phyloP scores from a whole-genome alignment of 2,888 invertebrate species.

The Dilophus febrilis region DNA sequence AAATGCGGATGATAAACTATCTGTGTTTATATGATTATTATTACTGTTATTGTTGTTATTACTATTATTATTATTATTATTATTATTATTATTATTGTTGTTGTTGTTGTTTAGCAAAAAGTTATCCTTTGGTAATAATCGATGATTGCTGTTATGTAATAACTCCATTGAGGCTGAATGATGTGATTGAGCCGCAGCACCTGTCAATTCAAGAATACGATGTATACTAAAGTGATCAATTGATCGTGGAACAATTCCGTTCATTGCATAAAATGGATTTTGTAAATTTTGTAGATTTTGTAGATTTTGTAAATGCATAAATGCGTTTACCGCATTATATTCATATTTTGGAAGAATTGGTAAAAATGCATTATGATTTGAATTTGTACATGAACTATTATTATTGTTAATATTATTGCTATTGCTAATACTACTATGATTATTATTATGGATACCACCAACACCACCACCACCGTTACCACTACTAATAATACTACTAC shows the following conservation, averaged over 20 bases:
- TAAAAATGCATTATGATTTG: conserved; percentile 41
- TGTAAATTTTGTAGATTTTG: conserved; percentile 28
- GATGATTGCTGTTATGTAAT: background rate
- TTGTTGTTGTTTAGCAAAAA: no score
- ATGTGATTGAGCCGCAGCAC: conserved; percentile 20
- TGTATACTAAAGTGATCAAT: conserved; percentile 28
- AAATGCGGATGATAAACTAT: no score
- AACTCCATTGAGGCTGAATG: conserved; percentile 7
- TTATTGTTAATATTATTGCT: conserved; percentile 8
- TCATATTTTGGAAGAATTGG: conserved; percentile 56
- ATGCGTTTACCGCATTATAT: conserved; percentile 39
- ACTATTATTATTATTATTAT: no score
- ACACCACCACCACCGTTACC: conserved; percentile 10
- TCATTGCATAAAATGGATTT: conserved; percentile 27
- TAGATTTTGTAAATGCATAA: conserved; percentile 19
- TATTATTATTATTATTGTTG: no score
- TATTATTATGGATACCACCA: conserved; percentile 8
- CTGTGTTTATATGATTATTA: background rate
- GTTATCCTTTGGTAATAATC: no score
- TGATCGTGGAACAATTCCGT: conserved; percentile 22
- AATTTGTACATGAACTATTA: conserved; percentile 20
- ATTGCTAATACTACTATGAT: conserved; percentile 9
- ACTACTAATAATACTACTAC: no score
- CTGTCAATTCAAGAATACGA: conserved; percentile 25
- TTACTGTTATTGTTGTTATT: no score